These are phyloP conservation scores for Catharus minimus DNA, from an alignment of 2,113 vertebrate genomes.

Conservation along the genomic window DNA sequence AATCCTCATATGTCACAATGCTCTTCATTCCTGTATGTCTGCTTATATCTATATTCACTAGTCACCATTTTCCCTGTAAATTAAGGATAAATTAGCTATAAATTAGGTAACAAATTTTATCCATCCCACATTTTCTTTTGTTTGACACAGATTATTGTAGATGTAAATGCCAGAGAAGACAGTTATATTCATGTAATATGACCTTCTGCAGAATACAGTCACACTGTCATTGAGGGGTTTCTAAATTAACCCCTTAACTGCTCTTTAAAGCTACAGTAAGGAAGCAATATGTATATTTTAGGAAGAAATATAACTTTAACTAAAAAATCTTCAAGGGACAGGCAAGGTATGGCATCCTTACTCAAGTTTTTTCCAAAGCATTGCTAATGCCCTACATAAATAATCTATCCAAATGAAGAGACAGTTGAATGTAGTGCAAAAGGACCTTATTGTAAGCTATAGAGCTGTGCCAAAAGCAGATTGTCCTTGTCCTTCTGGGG, in stretches of 20 bases:
- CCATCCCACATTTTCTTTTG: slow-evolving; percentile 13
- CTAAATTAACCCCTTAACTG: slow-evolving; percentile 23
- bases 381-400: not conserved
- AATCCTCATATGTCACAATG: slow-evolving; percentile 41
- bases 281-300: not conserved
- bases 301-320: not conserved
- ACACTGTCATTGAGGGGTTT: not conserved
- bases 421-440: not conserved
- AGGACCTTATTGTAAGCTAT: not conserved
- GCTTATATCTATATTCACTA: not conserved
- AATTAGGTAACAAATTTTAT: slow-evolving; percentile 30
- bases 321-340: not conserved
- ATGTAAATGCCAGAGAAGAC: slow-evolving; percentile 21
- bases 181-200: slow-evolving; percentile 35
- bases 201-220: slow-evolving; percentile 32
- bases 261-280: not conserved
- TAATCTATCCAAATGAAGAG: not conserved
- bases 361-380: not conserved
- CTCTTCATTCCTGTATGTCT: slow-evolving; percentile 8
- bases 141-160: not conserved
- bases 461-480: not conserved
- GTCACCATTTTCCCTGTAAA: slow-evolving; percentile 8
- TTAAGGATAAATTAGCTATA: slow-evolving; percentile 27
- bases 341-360: not conserved
- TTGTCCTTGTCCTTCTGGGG: not conserved